Evolutionary conservation across 2,797 vertebrate genomes (phyloP).

Genomic region (Platyrinchus mystaceus): DNA sequence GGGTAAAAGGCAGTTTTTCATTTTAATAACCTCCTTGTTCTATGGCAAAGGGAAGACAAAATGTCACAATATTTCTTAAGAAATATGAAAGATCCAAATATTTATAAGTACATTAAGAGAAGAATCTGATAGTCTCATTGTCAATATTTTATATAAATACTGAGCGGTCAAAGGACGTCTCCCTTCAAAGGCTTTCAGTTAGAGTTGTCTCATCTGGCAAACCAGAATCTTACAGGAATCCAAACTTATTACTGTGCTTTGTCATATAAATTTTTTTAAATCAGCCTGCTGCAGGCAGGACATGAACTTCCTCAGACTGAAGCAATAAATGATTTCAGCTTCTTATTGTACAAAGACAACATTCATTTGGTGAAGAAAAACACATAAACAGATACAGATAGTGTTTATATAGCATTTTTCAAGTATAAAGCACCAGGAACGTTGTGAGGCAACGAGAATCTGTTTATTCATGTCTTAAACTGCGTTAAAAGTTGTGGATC

Average conservation of each 20-base stretch:
- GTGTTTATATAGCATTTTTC: not conserved
- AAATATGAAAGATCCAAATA: slow-evolving; percentile 49
- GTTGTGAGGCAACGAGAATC: not conserved
- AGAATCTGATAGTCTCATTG: slow-evolving; percentile 3
- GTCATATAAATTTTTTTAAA: not conserved
- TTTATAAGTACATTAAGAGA: slow-evolving; percentile 52
- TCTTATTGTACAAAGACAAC: not conserved
- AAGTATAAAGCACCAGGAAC: not conserved
- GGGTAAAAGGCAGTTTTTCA: slow-evolving; percentile 1
- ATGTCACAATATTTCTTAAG: slow-evolving; percentile 32
- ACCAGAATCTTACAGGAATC: not conserved
- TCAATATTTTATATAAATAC: slow-evolving; percentile 40
- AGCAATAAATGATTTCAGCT: slow-evolving; percentile 1
- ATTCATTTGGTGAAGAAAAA: not conserved
- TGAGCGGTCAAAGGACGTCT: not conserved
- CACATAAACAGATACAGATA: not conserved
- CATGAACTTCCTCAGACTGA: not conserved
- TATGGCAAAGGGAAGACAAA: slow-evolving; percentile 22
- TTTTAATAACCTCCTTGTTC: slow-evolving; percentile 50
- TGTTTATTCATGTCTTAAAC: not conserved
- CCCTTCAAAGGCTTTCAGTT: not conserved
- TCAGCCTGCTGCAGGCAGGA: slow-evolving; percentile 21
- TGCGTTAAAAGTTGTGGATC: not conserved
- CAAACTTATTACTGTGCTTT: not conserved
- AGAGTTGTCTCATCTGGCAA: not conserved